These are phyloP conservation scores for Zhuqinia jingwanae DNA, from an alignment of 2,888 invertebrate genomes.

Conservation along the genomic window DNA sequence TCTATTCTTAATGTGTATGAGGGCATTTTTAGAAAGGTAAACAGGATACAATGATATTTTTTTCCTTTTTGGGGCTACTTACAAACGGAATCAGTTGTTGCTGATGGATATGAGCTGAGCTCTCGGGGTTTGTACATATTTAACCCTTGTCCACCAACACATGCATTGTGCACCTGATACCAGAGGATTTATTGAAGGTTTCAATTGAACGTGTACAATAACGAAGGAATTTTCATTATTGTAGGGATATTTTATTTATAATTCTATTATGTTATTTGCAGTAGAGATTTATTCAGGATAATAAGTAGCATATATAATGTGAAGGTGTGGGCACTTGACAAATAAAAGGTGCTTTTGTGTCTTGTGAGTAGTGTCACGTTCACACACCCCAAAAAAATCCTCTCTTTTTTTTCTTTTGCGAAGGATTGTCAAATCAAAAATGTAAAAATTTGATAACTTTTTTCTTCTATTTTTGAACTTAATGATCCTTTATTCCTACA, in stretches of 20 bases:
- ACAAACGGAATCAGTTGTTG: not conserved
- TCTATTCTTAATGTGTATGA: not conserved
- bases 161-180: slow-evolving; percentile 68
- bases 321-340: slow-evolving; percentile 5
- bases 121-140: slow-evolving; percentile 22
- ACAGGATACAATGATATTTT: slow-evolving; percentile 53
- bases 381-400: slow-evolving; percentile 33
- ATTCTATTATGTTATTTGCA: not conserved
- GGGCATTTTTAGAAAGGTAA: slow-evolving; percentile 22
- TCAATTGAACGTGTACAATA: slow-evolving; percentile 14
- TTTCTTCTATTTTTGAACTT: slow-evolving; percentile 7
- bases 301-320: not conserved
- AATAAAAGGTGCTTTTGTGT: slow-evolving; percentile 13
- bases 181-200: slow-evolving; percentile 6
- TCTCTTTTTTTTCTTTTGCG: too few relatives aligned
- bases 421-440: too few relatives aligned
- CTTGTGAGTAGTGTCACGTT: slow-evolving; percentile 63
- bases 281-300: not conserved
- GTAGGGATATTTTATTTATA: not conserved
- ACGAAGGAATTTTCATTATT: slow-evolving; percentile 16
- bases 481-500: not conserved
- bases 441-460: slow-evolving; percentile 1
- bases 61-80: slow-evolving; percentile 27
- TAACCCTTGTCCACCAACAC: slow-evolving; percentile 29
- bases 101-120: slow-evolving; percentile 4